Percentiles rank a stretch among this genome's conserved stretches.
These are phyloP conservation scores for Oscarella lobularis DNA, from an alignment of 37 sponge, comb jelly and placozoan genomes.

Conservation along the genomic window DNA sequence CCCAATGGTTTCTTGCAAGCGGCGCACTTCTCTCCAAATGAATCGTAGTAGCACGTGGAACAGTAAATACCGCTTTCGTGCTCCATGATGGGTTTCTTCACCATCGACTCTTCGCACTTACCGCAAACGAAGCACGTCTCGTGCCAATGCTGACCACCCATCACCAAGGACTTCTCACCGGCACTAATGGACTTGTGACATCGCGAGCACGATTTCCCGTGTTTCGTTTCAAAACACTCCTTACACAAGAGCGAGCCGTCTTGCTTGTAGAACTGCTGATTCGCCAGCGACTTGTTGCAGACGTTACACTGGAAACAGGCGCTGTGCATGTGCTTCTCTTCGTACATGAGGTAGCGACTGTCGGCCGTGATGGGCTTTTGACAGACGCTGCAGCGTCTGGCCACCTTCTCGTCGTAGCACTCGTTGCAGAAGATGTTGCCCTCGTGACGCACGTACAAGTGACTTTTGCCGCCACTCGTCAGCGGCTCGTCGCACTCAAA, in stretches of 20 bases:
- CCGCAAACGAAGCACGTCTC: conserved; percentile 2
- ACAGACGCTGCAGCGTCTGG: not conserved
- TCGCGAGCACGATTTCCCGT: not conserved
- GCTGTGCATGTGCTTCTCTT: not conserved
- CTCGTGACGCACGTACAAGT: not conserved
- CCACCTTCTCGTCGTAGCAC: not conserved
- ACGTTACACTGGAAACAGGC: not conserved
- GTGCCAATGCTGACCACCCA: conserved; percentile 1
- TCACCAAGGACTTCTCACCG: not conserved
- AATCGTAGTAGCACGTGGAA: not conserved
- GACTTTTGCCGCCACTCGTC: not conserved
- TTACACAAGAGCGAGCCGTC: not conserved
- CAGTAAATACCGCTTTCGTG: conserved; percentile 2
- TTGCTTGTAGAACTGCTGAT: not conserved
- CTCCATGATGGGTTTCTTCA: not conserved
- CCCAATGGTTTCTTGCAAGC: conserved; percentile 2
- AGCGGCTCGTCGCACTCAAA: conserved; percentile 1
- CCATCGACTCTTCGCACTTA: not conserved
- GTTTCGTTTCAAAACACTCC: not conserved
- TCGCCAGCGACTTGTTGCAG: not conserved
- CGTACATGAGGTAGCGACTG: not conserved
- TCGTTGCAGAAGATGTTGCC: not conserved
- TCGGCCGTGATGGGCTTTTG: not conserved
- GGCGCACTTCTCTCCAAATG: not conserved
- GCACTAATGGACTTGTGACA: not conserved